Base-by-base conservation (phyloP, 2,797 vertebrate species). In the Holocentrus rufus region DNA sequence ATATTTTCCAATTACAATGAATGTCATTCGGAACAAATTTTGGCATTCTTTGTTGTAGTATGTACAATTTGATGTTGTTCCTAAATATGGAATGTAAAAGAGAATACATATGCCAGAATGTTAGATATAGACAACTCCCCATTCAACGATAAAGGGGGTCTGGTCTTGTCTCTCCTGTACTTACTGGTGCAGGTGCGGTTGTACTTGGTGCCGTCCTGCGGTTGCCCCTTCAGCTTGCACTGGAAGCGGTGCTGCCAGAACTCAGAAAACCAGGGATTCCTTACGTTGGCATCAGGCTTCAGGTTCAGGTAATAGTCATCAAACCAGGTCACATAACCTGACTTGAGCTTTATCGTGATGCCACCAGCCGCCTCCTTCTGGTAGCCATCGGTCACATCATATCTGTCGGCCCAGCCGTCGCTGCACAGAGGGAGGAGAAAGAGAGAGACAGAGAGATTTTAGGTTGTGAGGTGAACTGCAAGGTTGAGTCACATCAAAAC, bases 171-270 rank as follows among this genome's bases (percentile, higher is more conserved):
- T 27, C 25, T 4, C 2, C 25, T 25, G 58, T 60, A 91, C 97
- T 97, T 90, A 99, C 98, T 95, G 82, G 91, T 96, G 91, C 98
- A 99, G 70, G 96, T 97, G 86, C 95, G 96, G 91, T 99, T 99
- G 91, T 95, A 98, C 80, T 92, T 91, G 69, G 59, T 86, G 88
- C 92, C 97, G 85, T 99, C 97, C 87, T 95, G 97, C 0, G 94
- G 89, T 87, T 96, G 96, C 0, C 96, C 97, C 89, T 91, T 94
- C 80, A 99, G 72, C 7, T 94, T 90, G 76, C 98, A 99, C 88
- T 99, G 97, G 91, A 99, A 99, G 44, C 97, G 96, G 78, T 99
- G 97, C 83, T 99, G 98, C 98, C 98, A 99, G 88, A 99, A 99
- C 86, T 99, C 98, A 13, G 96, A 95, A 87, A 99, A 99, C 98